A percentile compares a stretch with the other conserved stretches of the same genome.
Evolutionary conservation across 30 jellyfish, hydroid and myxozoan species (phyloP).

Genomic region (Pseudorhiza aurosa): DNA sequence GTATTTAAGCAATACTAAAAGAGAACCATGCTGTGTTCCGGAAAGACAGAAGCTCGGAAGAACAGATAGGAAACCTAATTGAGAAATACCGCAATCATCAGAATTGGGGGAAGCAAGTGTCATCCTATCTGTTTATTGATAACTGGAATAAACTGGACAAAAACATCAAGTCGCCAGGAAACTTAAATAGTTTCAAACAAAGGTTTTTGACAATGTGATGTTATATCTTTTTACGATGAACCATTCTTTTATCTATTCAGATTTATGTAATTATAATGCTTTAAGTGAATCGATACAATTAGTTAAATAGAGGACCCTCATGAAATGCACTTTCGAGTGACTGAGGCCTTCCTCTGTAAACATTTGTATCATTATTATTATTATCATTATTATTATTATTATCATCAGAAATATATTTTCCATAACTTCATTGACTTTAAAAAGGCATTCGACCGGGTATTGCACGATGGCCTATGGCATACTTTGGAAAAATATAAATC

Average conservation of each 20-base stretch:
- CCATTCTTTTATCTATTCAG: slow-evolving; percentile 14
- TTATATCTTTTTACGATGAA: slow-evolving; percentile 6
- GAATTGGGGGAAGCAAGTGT: slow-evolving; percentile 67
- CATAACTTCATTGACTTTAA: too few species aligned
- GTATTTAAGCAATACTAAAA: slow-evolving; percentile 1
- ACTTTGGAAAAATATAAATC: slow-evolving; percentile 2
- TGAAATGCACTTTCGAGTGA: too few species aligned
- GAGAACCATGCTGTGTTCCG: slow-evolving; percentile 46
- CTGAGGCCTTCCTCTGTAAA: too few species aligned
- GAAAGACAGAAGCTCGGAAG: slow-evolving; percentile 7
- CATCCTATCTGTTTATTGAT: slow-evolving; percentile 69
- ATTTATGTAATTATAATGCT: slow-evolving; percentile 9
- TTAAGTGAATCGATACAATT: slow-evolving; percentile 28
- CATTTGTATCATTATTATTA: too few species aligned
- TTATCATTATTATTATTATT: too few species aligned
- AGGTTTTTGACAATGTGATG: slow-evolving; percentile 59
- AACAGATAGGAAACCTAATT: slow-evolving; percentile 14
- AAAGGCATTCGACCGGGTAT: neutral
- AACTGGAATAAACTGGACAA: slow-evolving; percentile 69
- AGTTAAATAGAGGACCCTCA: too few species aligned
- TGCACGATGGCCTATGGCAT: slow-evolving; percentile 21
- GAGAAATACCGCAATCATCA: slow-evolving; percentile 17
- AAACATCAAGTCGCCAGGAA: slow-evolving; percentile 61
- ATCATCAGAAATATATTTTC: too few species aligned
- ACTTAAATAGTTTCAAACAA: slow-evolving; percentile 43